These are phyloP conservation scores for Anarrhichthys ocellatus DNA, from an alignment of 2,113 vertebrate species.

Conservation along the genomic window DNA sequence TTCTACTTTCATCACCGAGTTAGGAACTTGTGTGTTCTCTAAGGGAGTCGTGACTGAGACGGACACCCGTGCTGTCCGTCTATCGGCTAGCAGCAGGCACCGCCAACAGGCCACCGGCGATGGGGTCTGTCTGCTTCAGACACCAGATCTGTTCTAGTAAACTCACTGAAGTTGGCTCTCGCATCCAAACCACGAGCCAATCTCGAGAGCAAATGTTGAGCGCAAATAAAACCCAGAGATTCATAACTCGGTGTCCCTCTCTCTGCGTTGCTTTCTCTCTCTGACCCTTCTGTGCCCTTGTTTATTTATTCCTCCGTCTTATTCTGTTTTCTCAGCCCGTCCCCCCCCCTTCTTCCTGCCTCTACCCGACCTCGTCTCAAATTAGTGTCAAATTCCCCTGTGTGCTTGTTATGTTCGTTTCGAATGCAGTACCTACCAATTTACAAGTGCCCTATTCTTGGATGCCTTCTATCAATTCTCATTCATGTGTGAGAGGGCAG, in stretches of 20 bases:
- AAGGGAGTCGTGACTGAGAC: slow-evolving; percentile 53
- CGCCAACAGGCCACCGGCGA: slow-evolving; percentile 33
- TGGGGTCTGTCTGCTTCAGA: slow-evolving; percentile 53
- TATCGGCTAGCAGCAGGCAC: slow-evolving; percentile 68
- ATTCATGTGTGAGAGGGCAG: slow-evolving; percentile 72
- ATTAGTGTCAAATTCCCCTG: slow-evolving; percentile 74
- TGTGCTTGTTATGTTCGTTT: slow-evolving; percentile 66
- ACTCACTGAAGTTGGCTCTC: slow-evolving; percentile 63
- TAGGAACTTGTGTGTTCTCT: slow-evolving; percentile 6
- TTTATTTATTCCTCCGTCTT: slow-evolving; percentile 58
- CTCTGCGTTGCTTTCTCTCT: slow-evolving; percentile 17
- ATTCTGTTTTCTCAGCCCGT: slow-evolving; percentile 51
- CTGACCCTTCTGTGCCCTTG: slow-evolving; percentile 51
- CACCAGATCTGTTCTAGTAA: slow-evolving; percentile 70
- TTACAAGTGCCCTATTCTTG: slow-evolving; percentile 64
- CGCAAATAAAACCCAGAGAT: slow-evolving; percentile 60
- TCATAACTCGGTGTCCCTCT: slow-evolving; percentile 23
- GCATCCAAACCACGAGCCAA: slow-evolving; percentile 45
- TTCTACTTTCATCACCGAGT: slow-evolving; percentile 9
- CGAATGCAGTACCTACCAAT: slow-evolving; percentile 44
- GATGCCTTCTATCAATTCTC: slow-evolving; percentile 65
- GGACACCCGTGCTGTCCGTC: slow-evolving; percentile 66
- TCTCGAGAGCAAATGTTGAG: slow-evolving; percentile 60
- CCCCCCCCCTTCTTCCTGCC: slow-evolving; percentile 24
- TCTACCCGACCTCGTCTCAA: slow-evolving; percentile 55